Evolutionary conservation across 2,113 vertebrate species (phyloP).

Genomic region (Narcine bancroftii): DNA sequence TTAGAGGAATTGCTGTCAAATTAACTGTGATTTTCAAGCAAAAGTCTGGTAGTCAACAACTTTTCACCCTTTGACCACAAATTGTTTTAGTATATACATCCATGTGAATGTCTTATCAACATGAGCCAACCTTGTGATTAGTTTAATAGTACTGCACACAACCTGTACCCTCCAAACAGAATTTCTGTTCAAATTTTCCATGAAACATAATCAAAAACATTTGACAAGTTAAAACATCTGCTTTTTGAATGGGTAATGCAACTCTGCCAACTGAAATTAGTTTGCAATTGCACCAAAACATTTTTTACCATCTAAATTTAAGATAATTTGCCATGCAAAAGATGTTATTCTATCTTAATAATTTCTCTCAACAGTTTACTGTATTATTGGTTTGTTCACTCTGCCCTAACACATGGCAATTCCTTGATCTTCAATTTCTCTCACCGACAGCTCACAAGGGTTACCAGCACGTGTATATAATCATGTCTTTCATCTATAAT

Average conservation of each 20-base stretch:
- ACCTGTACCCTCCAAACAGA: not conserved
- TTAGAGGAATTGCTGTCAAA: constrained; percentile 2
- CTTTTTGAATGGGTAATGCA: not conserved
- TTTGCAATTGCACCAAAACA: not conserved
- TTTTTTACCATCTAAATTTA: not conserved
- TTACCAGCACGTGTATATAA: not conserved
- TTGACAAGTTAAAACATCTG: not conserved
- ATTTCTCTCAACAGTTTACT: not conserved
- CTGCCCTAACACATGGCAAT: not conserved
- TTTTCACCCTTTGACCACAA: not conserved
- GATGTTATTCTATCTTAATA: not conserved
- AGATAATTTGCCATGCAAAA: not conserved
- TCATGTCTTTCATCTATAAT: not conserved
- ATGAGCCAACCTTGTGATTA: constrained; percentile 24
- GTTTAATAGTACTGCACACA: constrained; percentile 8
- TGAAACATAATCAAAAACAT: not conserved
- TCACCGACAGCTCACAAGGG: not conserved
- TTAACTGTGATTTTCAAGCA: not conserved
- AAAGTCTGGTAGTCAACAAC: no score
- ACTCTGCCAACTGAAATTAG: constrained; percentile 28
- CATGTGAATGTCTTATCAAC: not conserved
- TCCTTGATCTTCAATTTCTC: not conserved
- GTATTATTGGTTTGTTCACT: not conserved
- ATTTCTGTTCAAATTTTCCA: constrained; percentile 16
- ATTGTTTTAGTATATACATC: not conserved